Evolutionary conservation across 2,113 vertebrate genomes (phyloP).

Genomic region (Suricata suricatta): DNA sequence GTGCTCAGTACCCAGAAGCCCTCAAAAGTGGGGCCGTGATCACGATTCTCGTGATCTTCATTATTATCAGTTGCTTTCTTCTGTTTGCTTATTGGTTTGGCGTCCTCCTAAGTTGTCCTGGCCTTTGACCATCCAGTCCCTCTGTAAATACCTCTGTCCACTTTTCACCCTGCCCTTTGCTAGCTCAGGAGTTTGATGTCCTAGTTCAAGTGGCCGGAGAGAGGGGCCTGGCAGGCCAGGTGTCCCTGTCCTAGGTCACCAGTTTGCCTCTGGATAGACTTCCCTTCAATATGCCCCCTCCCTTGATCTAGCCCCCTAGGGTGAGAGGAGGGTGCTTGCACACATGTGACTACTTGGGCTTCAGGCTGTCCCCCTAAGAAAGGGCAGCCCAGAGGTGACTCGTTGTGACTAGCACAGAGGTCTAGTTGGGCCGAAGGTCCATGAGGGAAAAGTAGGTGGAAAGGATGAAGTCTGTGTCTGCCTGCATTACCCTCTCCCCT

Average conservation of each 20-base stretch:
- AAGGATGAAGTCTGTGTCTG: neutral
- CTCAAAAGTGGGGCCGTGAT: rapidly evolving
- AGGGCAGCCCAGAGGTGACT: neutral
- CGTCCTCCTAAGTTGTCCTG: neutral
- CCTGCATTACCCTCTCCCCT: neutral
- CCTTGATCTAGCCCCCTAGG: neutral
- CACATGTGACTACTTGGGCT: no score
- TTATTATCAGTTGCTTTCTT: neutral
- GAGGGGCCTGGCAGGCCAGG: neutral
- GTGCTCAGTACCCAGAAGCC: rapidly evolving
- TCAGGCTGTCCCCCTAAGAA: neutral
- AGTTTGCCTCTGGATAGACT: neutral
- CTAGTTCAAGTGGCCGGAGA: neutral
- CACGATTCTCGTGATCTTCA: rapidly evolving
- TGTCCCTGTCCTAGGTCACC: rapidly evolving
- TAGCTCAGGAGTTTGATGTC: neutral
- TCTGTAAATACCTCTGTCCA: neutral
- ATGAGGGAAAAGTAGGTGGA: neutral
- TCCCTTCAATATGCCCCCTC: neutral
- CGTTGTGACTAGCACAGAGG: neutral
- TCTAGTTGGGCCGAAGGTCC: neutral
- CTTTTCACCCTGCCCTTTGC: neutral
- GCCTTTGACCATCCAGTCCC: neutral
- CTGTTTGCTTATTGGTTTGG: neutral
- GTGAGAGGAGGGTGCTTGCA: neutral